phyloP scores from a whole-genome alignment of 30 jellyfish, hydroid and myxozoan species.

The Haliclystus octoradiatus region DNA sequence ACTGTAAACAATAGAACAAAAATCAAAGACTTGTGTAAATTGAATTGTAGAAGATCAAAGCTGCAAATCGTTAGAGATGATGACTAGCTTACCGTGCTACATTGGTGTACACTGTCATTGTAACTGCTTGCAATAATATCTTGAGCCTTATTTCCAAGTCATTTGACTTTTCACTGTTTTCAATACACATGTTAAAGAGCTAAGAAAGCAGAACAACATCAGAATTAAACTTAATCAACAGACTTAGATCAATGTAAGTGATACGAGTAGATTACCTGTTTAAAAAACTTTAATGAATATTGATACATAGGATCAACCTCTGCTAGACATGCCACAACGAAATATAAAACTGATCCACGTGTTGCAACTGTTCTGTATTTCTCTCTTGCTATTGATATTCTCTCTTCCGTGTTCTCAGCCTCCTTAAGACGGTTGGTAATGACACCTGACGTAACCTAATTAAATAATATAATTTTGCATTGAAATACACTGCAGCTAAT shows the following conservation, averaged over 20 bases:
- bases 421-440: constrained; percentile 81
- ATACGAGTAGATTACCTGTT: constrained; percentile 39
- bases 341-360: constrained; percentile 90
- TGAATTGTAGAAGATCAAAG: too few species aligned
- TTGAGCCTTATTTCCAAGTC: constrained; percentile 57
- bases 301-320: constrained; percentile 97
- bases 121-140: constrained; percentile 44
- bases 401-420: constrained; percentile 94
- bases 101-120: constrained; percentile 76
- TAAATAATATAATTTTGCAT: too few species aligned
- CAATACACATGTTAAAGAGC: constrained; percentile 84
- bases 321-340: constrained; percentile 90
- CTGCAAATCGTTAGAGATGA: too few species aligned
- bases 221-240: background rate
- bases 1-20: constrained; percentile 11
- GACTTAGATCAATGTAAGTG: too few species aligned
- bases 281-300: constrained; percentile 74
- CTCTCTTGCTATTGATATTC: constrained; percentile 88
- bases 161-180: constrained; percentile 54
- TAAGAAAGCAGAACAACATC: constrained; percentile 1
- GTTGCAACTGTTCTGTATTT: constrained; percentile 92
- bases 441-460: constrained; percentile 87
- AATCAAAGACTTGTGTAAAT: too few species aligned
- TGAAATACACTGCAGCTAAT: background rate
- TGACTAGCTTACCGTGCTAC: constrained; percentile 84